Base-by-base conservation (phyloP, 2,888 invertebrate genomes). In the Heliconius erato region DNA sequence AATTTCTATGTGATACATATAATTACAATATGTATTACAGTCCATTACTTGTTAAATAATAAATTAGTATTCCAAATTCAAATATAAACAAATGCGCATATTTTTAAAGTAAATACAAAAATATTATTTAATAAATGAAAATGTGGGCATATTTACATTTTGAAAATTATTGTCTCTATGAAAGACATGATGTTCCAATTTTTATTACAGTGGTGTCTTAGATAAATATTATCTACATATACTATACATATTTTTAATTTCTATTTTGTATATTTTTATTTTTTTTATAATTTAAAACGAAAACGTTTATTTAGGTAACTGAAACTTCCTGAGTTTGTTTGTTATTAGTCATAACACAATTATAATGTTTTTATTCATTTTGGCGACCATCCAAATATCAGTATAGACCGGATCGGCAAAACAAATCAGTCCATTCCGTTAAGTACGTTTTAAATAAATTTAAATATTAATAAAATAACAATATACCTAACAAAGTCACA, bases 281-380 rank as follows among this genome's bases (percentile, higher is more conserved):
- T 11, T 59, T 63, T 12, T 63, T n/a, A n/a, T 63, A 0, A 65
- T 26, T 65, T 7, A 67, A 67, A 5, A 67, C 6, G 16, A 49
- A 71, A 44, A 14, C 14, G 12, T 40, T 40, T n/a, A 40, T 23
- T 5, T n/a, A 12, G 16, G 14, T 26, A 63, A 63, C 63, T n/a
- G n/a, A 63, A 76, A 14, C 26, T 76, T 63, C 26, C 35, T 7
- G 44, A 44, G 28, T 49, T 49, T 35, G 12, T 28, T 78, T 78
- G n/a, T 68, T 76, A 19, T 81, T 81, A 81, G 77, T 81, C 78
- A 81, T 65, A 65, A 65, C 63, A 28, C 63, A 71, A 26, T 78
- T 78, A 69, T 65, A 59, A 63, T 40, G 28, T 72, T 67, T 81
- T 65, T 81, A 63, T 71, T 71, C 69, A 65, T 35, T n/a, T 71